Evolutionary conservation across 2,888 invertebrate species (phyloP).

Genomic region (Argyresthia goedartella): DNA sequence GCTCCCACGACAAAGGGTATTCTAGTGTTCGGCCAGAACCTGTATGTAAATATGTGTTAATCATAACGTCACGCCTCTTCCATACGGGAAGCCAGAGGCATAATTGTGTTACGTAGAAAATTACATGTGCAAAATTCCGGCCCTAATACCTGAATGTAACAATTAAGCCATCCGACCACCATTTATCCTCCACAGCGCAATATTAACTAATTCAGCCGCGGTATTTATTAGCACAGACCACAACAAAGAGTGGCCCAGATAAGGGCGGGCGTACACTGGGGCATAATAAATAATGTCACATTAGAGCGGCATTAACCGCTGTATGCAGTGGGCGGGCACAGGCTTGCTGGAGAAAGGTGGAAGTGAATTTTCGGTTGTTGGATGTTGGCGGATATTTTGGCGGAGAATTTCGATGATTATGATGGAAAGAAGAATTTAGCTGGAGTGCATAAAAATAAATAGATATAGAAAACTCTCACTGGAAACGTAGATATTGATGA

Average conservation of each 20-base stretch:
- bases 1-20: too few species aligned
- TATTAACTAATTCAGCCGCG: not conserved
- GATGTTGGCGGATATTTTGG: not conserved
- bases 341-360: slow-evolving; percentile 13
- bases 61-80: too few species aligned
- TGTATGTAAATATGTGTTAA: too few species aligned
- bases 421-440: too few species aligned
- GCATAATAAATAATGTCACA: slow-evolving; percentile 54
- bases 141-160: slow-evolving; percentile 6
- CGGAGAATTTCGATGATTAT: not conserved
- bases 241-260: slow-evolving; percentile 35
- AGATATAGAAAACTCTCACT: too few species aligned
- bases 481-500: too few species aligned
- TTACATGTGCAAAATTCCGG: too few species aligned
- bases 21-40: too few species aligned
- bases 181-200: not conserved
- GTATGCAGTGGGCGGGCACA: slow-evolving; percentile 26
- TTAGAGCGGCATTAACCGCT: slow-evolving; percentile 39
- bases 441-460: too few species aligned
- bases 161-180: slow-evolving; percentile 23
- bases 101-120: too few species aligned
- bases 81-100: too few species aligned
- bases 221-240: not conserved
- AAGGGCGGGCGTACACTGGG: slow-evolving; percentile 40
- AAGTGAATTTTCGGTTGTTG: slow-evolving; percentile 15